These are phyloP conservation scores for Pocillopora grandis DNA, from an alignment of 92 coral and sea anemone genomes.

Conservation along the genomic window DNA sequence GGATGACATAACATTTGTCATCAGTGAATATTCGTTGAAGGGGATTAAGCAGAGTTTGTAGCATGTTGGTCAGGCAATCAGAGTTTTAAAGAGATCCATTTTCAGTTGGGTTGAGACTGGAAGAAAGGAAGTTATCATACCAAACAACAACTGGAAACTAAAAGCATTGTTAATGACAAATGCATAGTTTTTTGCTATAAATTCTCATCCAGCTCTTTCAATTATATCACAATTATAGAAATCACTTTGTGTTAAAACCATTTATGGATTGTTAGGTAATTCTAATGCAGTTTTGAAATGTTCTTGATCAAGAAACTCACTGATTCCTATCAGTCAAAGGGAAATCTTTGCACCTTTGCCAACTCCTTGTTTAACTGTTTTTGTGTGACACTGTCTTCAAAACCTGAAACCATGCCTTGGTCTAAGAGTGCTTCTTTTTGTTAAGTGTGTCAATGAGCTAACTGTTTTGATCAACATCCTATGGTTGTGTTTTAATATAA, in stretches of 20 bases:
- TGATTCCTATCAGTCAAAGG: neutral
- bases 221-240: neutral
- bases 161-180: neutral
- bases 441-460: neutral
- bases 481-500: neutral
- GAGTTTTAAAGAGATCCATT: neutral
- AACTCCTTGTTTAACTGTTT: neutral
- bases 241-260: neutral
- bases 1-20: neutral
- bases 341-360: neutral
- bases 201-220: neutral
- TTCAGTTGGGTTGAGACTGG: neutral
- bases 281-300: neutral
- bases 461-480: neutral
- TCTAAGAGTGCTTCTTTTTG: neutral
- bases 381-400: neutral
- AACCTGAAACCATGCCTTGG: neutral
- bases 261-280: neutral
- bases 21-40: neutral
- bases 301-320: neutral
- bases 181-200: neutral
- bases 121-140: neutral
- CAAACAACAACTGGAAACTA: constrained; percentile 18
- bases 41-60: constrained; percentile 4
- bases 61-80: neutral